A percentile compares a stretch with the other conserved stretches of the same genome.
phyloP scores from a whole-genome alignment of 2,113 vertebrate species.

The Pelecanoides urinatrix region DNA sequence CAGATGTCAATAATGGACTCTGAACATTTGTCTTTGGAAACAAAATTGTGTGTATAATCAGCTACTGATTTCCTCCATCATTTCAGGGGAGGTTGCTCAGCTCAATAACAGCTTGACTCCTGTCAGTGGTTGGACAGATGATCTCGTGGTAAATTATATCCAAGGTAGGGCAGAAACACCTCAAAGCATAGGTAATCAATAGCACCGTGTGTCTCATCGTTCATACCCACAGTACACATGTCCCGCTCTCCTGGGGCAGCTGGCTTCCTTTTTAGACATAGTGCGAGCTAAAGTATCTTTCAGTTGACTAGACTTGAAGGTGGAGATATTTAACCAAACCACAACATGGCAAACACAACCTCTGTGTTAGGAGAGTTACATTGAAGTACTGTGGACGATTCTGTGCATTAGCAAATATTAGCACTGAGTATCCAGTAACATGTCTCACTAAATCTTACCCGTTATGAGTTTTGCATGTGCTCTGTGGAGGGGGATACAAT shows the following conservation, averaged over 20 bases:
- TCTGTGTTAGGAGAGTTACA: constrained; percentile 6
- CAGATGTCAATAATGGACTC: not conserved
- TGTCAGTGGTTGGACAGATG: not conserved
- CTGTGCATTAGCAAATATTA: constrained; percentile 24
- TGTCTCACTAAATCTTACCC: not conserved
- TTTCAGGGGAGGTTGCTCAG: not conserved
- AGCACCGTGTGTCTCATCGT: not conserved
- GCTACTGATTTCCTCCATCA: not conserved
- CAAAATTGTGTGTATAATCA: not conserved
- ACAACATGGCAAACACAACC: constrained; percentile 45
- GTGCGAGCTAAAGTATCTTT: not conserved
- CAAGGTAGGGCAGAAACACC: not conserved
- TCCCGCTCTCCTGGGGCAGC: not conserved
- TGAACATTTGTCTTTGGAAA: not conserved
- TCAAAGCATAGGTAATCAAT: not conserved
- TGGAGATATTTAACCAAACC: constrained; percentile 23
- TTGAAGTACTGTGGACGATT: not conserved
- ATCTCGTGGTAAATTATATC: not conserved
- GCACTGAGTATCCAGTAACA: not conserved
- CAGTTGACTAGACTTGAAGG: not conserved
- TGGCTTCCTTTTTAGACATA: not conserved
- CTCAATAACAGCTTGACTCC: not conserved
- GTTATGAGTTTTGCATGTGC: not conserved
- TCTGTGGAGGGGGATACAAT: not conserved
- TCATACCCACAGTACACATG: accelerated